Base-by-base conservation (phyloP, 2,797 vertebrate genomes). In the Megalops cyprinoides region DNA sequence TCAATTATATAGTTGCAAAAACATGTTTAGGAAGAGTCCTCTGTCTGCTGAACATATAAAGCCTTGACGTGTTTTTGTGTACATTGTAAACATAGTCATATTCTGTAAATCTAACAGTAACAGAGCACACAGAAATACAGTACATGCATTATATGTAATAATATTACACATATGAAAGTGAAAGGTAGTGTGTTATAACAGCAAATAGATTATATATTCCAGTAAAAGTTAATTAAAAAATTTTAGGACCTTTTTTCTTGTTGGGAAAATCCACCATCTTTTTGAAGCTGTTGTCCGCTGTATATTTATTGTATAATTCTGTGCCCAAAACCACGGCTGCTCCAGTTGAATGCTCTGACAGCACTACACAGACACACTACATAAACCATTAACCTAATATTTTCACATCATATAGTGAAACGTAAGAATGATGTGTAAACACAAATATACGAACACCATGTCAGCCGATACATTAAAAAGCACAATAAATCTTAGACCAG, bases 381-480 rank as follows among this genome's bases (percentile, higher is more conserved):
- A 31, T 44, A 78, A 58, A 67, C 49, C 51, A 42, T 74, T 39
- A 60, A 80, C 55, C 49, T 49, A 5, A 15, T 75, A 31, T n/a
- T 53, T n/a, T n/a, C n/a, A n/a, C n/a, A n/a, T n/a, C n/a, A 20
- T 23, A 18, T 15, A 74, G 25, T 9, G 34, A 74, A 74, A 46
- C 44, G 23, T 42, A 20, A 42, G 18, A 65, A 42, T n/a, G 37
- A 42, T 69, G 39, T 49, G 75, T 53, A 81, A 51, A 81, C 76
- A 49, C 51, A 44, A 53, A 49, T 76, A 46, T 31, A 56, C 55
- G 39, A 28, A 60, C 53, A 44, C 20, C 39, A 74, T 56, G 55
- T 53, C 51, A 48, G 73, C 55, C 42, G 55, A 71, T 49, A 23
- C 75, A 49, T 34, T 56, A 74, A 15, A 75, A 75, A 6, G 73